Evolutionary conservation across 2,797 vertebrate species (phyloP).

Genomic region (Nasua narica): DNA sequence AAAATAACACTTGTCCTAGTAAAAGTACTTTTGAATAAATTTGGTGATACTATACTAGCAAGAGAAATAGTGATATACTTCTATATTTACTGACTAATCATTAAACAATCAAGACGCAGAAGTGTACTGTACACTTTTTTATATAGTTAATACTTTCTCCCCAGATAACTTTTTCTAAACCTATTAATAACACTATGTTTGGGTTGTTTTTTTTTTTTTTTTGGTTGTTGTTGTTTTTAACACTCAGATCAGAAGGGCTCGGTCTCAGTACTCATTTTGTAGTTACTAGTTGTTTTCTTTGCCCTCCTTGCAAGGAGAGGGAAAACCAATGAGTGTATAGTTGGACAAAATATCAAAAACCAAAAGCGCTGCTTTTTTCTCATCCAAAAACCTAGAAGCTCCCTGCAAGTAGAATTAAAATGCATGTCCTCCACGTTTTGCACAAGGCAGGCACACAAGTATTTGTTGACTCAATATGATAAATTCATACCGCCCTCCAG

Average conservation of each 20-base stretch:
- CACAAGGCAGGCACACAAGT: neutral
- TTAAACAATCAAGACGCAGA: slow-evolving; percentile 16
- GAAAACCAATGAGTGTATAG: neutral
- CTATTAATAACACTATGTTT: neutral
- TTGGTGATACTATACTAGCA: neutral
- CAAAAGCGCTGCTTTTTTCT: slow-evolving; percentile 10
- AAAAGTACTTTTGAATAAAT: neutral
- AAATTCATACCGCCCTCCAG: neutral
- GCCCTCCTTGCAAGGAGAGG: neutral
- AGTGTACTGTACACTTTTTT: neutral
- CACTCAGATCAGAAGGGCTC: neutral
- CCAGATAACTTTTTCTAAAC: neutral
- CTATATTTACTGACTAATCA: neutral
- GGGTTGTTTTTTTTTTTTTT: neutral
- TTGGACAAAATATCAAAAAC: neutral
- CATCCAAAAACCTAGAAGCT: neutral
- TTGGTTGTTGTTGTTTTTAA: neutral
- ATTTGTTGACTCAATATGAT: neutral
- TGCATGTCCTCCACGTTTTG: neutral
- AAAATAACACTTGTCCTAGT: neutral
- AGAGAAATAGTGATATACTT: neutral
- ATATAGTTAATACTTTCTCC: slow-evolving; percentile 14
- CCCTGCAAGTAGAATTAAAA: slow-evolving; percentile 13
- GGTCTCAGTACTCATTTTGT: neutral
- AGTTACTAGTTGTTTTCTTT: neutral